Conservation (phyloP, 2,888 invertebrate genomes). For the Physocephala rufipes region DNA sequence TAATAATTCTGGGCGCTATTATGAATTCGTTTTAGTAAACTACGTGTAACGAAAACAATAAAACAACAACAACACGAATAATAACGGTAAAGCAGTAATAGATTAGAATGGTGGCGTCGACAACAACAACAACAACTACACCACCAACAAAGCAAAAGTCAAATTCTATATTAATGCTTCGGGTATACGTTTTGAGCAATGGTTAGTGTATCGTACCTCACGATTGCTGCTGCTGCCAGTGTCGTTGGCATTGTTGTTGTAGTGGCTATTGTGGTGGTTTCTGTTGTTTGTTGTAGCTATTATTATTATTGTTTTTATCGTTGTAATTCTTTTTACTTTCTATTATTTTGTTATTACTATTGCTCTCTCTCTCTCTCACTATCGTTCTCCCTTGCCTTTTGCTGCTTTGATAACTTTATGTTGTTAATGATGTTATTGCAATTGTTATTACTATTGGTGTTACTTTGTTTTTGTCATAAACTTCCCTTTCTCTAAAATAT, state of each 20-base stretch:
- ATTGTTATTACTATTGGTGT: background rate
- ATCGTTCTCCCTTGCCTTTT: background rate
- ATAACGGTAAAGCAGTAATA: no score
- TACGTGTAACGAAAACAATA: no score
- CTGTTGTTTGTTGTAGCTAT: background rate
- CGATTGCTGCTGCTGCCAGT: no score
- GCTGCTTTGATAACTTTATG: background rate
- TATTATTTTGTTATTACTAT: background rate
- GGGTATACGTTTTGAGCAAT: no score
- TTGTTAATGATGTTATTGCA: background rate
- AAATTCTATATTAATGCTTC: background rate
- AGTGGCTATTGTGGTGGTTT: background rate
- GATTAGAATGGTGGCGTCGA: background rate
- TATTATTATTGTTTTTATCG: background rate
- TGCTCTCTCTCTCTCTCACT: no score
- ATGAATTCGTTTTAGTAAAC: no score
- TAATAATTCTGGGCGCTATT: no score
- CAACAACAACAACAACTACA: slow-evolving; percentile 5
- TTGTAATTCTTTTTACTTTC: background rate
- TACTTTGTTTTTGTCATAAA: slow-evolving; percentile 26
- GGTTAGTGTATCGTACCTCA: no score
- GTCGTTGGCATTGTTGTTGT: no score
- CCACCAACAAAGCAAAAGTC: background rate
- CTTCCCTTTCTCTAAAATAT: background rate
- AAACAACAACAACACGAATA: no score